Percentiles rank a stretch among this genome's conserved stretches.
These are phyloP conservation scores for Cactoblastis cactorum DNA, from an alignment of 2,888 invertebrate species.

Conservation along the genomic window DNA sequence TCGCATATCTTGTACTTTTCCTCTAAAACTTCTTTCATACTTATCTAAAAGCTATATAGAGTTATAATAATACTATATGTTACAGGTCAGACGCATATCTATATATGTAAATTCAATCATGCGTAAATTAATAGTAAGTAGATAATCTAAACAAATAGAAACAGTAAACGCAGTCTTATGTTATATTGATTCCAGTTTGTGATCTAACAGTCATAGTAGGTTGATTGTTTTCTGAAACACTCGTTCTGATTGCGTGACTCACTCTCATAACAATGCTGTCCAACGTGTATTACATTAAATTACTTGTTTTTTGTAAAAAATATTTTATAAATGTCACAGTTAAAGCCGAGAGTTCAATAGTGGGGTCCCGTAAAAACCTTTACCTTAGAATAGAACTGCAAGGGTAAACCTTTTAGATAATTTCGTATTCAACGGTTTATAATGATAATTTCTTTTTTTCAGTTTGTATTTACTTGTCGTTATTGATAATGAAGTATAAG, in stretches of 20 bases:
- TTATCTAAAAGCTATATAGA: not conserved
- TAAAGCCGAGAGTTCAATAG: not conserved
- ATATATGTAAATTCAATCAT: not conserved
- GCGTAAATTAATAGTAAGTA: not conserved
- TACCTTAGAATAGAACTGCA: too few species aligned
- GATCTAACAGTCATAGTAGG: slow-evolving; percentile 7
- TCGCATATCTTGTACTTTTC: not conserved
- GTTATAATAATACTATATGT: not conserved
- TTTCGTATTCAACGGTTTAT: too few species aligned
- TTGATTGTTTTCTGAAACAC: slow-evolving; percentile 10
- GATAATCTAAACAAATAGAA: not conserved
- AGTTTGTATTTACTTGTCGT: too few species aligned
- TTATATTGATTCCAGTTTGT: slow-evolving; percentile 16
- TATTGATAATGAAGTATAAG: too few species aligned
- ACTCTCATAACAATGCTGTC: slow-evolving; percentile 10
- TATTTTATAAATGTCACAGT: not conserved
- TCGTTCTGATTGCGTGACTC: slow-evolving; percentile 4
- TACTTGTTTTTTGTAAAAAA: not conserved
- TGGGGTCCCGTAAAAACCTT: not conserved
- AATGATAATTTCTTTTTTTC: too few species aligned
- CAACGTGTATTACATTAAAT: not conserved
- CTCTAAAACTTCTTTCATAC: not conserved
- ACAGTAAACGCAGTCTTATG: slow-evolving; percentile 7
- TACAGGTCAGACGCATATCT: not conserved
- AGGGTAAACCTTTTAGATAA: too few species aligned